These are phyloP conservation scores for Verasper variegatus DNA, from an alignment of 2,113 vertebrate genomes.

Conservation along the genomic window DNA sequence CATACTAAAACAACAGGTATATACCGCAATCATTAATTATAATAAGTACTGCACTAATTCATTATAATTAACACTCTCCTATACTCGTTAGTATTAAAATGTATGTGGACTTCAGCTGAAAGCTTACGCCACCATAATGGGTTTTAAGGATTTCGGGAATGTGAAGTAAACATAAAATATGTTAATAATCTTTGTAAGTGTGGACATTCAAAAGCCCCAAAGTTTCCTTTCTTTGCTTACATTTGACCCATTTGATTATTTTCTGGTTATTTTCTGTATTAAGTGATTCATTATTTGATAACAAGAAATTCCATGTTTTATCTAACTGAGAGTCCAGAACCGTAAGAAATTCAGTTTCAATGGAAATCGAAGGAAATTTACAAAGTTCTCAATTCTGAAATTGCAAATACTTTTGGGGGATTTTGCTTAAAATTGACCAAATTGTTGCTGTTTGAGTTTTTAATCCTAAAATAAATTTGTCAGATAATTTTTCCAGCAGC, in stretches of 20 bases:
- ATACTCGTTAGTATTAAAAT: conserved; percentile 6
- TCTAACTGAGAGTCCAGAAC: not conserved
- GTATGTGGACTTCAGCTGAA: conserved; percentile 1
- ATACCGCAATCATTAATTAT: conserved; percentile 8
- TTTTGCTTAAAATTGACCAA: too few relatives aligned
- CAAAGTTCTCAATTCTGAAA: too few relatives aligned
- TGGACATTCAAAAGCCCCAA: not conserved
- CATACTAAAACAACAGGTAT: conserved; percentile 32
- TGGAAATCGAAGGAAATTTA: too few relatives aligned
- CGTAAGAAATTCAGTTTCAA: too few relatives aligned
- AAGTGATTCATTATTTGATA: conserved; percentile 9
- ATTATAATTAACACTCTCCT: not conserved
- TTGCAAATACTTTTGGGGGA: too few relatives aligned
- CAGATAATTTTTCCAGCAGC: not conserved
- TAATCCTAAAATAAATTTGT: not conserved
- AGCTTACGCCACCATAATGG: not conserved
- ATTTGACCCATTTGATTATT: not conserved
- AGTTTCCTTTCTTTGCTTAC: not conserved
- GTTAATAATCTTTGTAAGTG: not conserved
- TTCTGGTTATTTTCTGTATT: conserved; percentile 10
- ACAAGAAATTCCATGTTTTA: not conserved
- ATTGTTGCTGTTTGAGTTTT: not conserved
- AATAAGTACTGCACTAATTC: not conserved
- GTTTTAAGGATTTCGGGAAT: not conserved
- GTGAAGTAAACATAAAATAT: too few relatives aligned